Conservation (phyloP, 1,140 invertebrate species). For the Lasaia peninsularis region DNA sequence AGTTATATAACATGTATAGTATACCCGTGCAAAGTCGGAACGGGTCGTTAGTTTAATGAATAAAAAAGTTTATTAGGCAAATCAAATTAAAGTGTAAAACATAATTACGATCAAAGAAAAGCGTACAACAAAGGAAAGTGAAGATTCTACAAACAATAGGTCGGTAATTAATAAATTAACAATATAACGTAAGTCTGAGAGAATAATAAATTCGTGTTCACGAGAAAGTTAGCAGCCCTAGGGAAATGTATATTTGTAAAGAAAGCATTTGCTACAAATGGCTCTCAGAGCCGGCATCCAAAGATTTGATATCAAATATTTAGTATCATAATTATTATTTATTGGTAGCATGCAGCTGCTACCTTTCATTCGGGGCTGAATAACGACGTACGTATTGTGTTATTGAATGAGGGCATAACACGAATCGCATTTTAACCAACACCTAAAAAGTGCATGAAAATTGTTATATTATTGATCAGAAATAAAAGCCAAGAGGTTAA, state of each 20-base stretch:
- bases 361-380: not conserved
- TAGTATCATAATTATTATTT: conserved; percentile 8
- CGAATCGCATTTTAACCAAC: not conserved
- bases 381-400: not conserved
- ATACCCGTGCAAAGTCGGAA: too few relatives aligned
- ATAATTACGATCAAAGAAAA: too few relatives aligned
- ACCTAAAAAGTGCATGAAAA: too few relatives aligned
- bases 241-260: conserved; percentile 11
- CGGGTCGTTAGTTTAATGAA: too few relatives aligned
- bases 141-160: too few relatives aligned
- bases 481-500: too few relatives aligned
- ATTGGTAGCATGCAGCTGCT: conserved; percentile 3
- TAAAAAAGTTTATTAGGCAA: too few relatives aligned
- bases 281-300: not conserved
- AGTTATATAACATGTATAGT: too few relatives aligned
- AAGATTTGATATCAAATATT: conserved; percentile 5
- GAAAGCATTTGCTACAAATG: conserved; percentile 10
- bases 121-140: too few relatives aligned
- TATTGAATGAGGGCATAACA: conserved; percentile 1
- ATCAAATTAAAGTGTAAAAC: too few relatives aligned
- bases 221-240: not conserved
- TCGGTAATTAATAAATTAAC: too few relatives aligned
- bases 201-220: not conserved
- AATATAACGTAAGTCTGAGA: not conserved
- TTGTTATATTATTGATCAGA: too few relatives aligned